A percentile compares a stretch with the other conserved stretches of the same genome.
Evolutionary conservation across 2,797 vertebrate genomes (phyloP).

Genomic region (Tenualosa ilisha): DNA sequence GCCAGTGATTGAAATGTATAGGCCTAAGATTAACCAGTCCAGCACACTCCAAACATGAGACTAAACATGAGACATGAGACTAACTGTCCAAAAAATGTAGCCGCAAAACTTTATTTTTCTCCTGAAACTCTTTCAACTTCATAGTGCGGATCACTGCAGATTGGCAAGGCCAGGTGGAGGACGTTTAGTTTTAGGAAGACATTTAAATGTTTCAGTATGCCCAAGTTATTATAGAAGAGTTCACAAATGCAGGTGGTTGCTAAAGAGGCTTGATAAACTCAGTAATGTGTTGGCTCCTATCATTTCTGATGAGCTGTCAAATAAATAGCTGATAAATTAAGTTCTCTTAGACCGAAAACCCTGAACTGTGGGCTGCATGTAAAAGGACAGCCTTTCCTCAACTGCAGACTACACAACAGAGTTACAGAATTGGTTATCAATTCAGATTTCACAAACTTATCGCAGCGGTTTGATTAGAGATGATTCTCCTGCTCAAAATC

Average conservation of each 20-base stretch:
- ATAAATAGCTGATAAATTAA: background rate
- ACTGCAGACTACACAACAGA: background rate
- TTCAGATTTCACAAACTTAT: background rate
- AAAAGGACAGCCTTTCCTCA: background rate
- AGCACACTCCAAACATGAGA: background rate
- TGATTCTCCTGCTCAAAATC: background rate
- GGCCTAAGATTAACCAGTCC: background rate
- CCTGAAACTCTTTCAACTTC: too few species aligned
- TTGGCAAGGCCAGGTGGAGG: background rate
- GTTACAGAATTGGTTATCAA: background rate
- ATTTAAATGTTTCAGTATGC: background rate
- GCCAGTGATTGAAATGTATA: background rate
- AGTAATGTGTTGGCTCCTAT: too few species aligned
- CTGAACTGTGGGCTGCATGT: background rate
- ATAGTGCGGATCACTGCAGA: too few species aligned
- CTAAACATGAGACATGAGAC: too few species aligned
- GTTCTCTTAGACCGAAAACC: background rate
- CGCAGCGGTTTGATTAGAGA: background rate
- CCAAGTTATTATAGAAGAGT: background rate
- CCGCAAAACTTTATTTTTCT: background rate
- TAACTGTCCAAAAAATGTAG: too few species aligned
- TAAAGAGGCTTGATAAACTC: background rate
- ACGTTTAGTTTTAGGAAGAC: background rate
- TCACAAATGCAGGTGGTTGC: background rate
- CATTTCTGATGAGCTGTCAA: constrained; percentile 12